Base-by-base conservation (phyloP, 2,113 vertebrate species). In the Psophia crepitans region DNA sequence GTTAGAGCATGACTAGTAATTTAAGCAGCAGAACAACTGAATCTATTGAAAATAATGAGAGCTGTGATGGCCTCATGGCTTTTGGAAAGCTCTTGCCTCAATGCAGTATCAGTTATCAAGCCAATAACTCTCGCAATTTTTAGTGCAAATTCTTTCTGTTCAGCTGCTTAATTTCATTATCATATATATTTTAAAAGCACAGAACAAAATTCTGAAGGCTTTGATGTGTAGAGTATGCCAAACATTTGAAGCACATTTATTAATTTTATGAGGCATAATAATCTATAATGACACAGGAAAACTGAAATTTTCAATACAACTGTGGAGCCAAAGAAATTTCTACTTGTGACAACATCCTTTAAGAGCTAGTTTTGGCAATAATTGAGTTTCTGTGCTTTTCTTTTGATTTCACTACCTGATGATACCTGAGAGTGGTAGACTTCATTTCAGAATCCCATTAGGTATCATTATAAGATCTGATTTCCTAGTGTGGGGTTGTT, bases 371-470 rank as follows among this genome's bases (percentile, higher is more conserved):
- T 98, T 97, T 87, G 76, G 46, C 74, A 96, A 96, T 97, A 98
- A 97, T 97, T 97, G 94, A 95, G 57, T 97, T 96, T 95, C 90
- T 96, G 48, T 96, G 90, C 48, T 96, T 98, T 98, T 96, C 97
- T 98, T 98, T 98, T 97, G 96, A 96, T 98, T 97, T 97, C 87
- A 80, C 84, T 97, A 57, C 94, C 85, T 96, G 95, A 78, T 94
- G 95, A 96, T 97, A 97, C 96, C 93, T 97, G 93, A 98, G 90
- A 96, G 85, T 44, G 79, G 95, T 91, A 96, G 92, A 98, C 94
- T 94, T 96, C 74, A 96, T 98, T 98, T 98, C 97, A 97, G 81
- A 98, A 97, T 97, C 86, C 93, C 90, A 88, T 97, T 97, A 97
- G 60, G 64, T 96, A 87, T 89, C 93, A 96, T 97, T 98, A 97